phyloP scores from a whole-genome alignment of 2,113 vertebrate genomes.

The Amblyopsis rosae region DNA sequence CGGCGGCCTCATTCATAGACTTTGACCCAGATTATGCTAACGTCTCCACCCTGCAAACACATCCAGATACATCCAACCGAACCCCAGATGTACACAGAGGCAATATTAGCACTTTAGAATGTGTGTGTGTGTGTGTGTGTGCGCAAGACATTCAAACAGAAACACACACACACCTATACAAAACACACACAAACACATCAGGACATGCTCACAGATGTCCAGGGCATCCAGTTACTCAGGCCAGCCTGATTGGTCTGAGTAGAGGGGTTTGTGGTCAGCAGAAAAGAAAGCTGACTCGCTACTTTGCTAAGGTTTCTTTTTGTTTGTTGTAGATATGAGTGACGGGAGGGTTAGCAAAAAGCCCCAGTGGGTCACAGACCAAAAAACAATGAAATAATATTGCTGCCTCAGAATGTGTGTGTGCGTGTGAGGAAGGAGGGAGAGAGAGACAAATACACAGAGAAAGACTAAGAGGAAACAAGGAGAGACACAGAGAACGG shows the following conservation, averaged over 20 bases:
- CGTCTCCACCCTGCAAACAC: slow-evolving; percentile 47
- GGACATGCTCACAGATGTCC: slow-evolving; percentile 35
- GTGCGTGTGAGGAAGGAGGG: background rate
- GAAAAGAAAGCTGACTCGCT: slow-evolving; percentile 64
- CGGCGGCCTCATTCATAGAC: slow-evolving; percentile 59
- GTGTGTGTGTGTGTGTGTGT: slow-evolving; percentile 13
- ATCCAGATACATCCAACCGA: slow-evolving; percentile 50
- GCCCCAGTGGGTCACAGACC: slow-evolving; percentile 53
- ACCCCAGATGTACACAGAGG: slow-evolving; percentile 46
- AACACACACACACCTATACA: background rate
- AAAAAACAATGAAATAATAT: slow-evolving; percentile 55
- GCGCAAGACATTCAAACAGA: background rate
- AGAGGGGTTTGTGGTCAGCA: slow-evolving; percentile 66
- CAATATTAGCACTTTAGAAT: slow-evolving; percentile 35
- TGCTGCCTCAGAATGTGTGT: slow-evolving; percentile 24
- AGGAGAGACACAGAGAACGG: background rate
- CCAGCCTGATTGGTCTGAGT: slow-evolving; percentile 49
- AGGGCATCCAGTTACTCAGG: slow-evolving; percentile 62
- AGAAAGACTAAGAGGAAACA: slow-evolving; percentile 2
- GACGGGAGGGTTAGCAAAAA: slow-evolving; percentile 61
- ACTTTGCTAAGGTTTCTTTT: slow-evolving; percentile 56
- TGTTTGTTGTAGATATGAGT: slow-evolving; percentile 66
- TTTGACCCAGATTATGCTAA: slow-evolving; percentile 69
- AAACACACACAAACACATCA: slow-evolving; percentile 1
- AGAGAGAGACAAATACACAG: background rate